Percentiles rank a stretch among this genome's conserved stretches.
phyloP scores from a whole-genome alignment of 2,113 vertebrate species.

The Polypterus bichir region DNA sequence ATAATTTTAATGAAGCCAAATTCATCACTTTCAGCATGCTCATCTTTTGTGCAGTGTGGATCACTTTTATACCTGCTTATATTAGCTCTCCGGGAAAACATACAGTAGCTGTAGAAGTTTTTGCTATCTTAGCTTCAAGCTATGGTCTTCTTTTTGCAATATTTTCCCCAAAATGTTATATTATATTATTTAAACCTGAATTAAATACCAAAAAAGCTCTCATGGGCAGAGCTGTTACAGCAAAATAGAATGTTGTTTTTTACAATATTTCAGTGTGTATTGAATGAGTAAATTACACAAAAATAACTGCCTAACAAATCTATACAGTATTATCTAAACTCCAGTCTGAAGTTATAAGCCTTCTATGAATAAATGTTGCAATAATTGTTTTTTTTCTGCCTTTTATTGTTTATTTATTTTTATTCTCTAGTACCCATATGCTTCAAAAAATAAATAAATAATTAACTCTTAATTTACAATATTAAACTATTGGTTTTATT shows the following conservation, averaged over 20 bases:
- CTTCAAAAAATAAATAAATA: too few relatives aligned
- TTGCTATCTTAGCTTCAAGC: constrained; percentile 7
- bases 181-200: constrained; percentile 5
- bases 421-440: too few relatives aligned
- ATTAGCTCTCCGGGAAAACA: constrained; percentile 5
- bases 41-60: constrained; percentile 9
- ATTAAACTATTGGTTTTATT: too few relatives aligned
- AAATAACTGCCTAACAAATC: too few relatives aligned
- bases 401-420: too few relatives aligned
- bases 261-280: too few relatives aligned
- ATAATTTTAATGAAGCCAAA: constrained; percentile 7
- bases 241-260: neutral
- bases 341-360: too few relatives aligned
- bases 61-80: constrained; percentile 4
- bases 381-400: too few relatives aligned
- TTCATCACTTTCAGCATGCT: constrained; percentile 12
- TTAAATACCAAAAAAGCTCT: constrained; percentile 7
- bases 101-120: constrained; percentile 2
- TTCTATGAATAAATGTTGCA: too few relatives aligned
- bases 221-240: neutral
- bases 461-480: too few relatives aligned
- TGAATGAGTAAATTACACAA: too few relatives aligned
- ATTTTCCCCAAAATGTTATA: constrained; percentile 8
- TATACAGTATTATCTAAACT: too few relatives aligned
- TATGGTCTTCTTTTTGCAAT: constrained; percentile 4